Evolutionary conservation across 2,797 vertebrate genomes (phyloP), one percentile per base, ranked within the genome.

Genomic region (Pseudomugil gertrudae): DNA sequence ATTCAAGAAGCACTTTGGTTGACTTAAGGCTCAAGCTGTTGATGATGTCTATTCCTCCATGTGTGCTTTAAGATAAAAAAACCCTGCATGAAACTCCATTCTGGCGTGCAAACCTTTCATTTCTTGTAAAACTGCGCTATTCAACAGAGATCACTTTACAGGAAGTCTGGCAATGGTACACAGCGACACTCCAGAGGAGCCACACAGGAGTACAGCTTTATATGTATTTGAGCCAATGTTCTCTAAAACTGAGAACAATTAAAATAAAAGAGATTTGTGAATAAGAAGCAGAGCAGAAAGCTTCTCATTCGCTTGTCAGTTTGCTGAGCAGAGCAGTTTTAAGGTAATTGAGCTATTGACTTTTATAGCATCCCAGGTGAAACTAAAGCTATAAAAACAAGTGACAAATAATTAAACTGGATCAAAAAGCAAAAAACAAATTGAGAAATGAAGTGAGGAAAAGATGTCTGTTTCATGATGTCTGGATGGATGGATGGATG

Each of bases 121-220:
- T 75, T 67, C 33, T 59, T 72, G 23, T 84, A 84, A 85, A 84
- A 56, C 69, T 59, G 17, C 33, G 40, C 45, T 79, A 63, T 64
- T 83, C 83, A 87, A 84, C 81, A 67, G 48, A 76, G 77, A 85
- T 84, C 75, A 90, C 81, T 26, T 15, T 51, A 26, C 48, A 51
- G 23, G 2, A 87, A 84, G 72, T 87, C 69, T 43, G 66, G 66
- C 77, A 78, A 78, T 84, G 81, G 87, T 72, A 87, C 76, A 74
- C 75, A 47, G 66, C 48, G 57, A 60, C 65, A 69, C 65, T 76
- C 66, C 27, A 58, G 58, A 2, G 57, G 43, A 74, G 70, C 69
- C 38, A 62, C 27, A 2, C 38, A 54, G 36, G 67, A 77, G 61
- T n/a, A 19, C 40, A 43, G 40, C n/a, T 43, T 43, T n/a, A n/a